These are phyloP conservation scores for Anguilla obscura DNA, from an alignment of 2,797 vertebrate genomes.

Conservation along the genomic window DNA sequence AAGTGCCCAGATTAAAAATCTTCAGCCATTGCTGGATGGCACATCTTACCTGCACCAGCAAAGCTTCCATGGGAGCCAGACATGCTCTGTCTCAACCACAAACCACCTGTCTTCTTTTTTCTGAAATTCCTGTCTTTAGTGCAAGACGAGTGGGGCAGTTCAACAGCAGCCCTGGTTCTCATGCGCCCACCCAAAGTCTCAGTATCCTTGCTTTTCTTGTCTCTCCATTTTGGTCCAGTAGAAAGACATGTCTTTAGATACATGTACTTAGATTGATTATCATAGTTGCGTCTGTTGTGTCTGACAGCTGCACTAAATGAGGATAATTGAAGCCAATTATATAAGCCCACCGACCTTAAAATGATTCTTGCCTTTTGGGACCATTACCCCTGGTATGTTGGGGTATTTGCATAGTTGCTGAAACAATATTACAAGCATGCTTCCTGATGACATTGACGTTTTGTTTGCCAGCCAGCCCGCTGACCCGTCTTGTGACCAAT, in stretches of 20 bases:
- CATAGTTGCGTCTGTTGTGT: conserved; percentile 37
- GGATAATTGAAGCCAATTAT: conserved; percentile 60
- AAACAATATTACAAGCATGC: not conserved
- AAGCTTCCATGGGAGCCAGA: not conserved
- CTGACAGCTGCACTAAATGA: conserved; percentile 58
- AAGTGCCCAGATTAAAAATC: not conserved
- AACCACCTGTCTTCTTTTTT: not conserved
- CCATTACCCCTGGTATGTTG: not conserved
- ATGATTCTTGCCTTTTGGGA: conserved; percentile 1
- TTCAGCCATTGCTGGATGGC: not conserved
- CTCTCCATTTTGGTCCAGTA: conserved; percentile 47
- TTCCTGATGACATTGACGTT: not conserved
- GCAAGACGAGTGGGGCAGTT: not conserved
- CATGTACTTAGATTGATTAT: conserved; percentile 38
- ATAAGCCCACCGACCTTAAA: conserved; percentile 52
- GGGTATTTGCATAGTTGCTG: conserved; percentile 13
- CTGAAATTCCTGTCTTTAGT: not conserved
- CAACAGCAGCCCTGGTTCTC: not conserved
- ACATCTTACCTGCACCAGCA: not conserved
- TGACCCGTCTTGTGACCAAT: not conserved
- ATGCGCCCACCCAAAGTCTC: conserved; percentile 3
- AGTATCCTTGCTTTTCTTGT: not conserved
- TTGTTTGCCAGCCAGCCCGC: not conserved
- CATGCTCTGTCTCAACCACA: not conserved
- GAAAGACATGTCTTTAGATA: conserved; percentile 7